Evolutionary conservation across 2,888 invertebrate species (phyloP), one percentile per base, ranked within the genome.

Genomic region (Cryptocephalus moraei): DNA sequence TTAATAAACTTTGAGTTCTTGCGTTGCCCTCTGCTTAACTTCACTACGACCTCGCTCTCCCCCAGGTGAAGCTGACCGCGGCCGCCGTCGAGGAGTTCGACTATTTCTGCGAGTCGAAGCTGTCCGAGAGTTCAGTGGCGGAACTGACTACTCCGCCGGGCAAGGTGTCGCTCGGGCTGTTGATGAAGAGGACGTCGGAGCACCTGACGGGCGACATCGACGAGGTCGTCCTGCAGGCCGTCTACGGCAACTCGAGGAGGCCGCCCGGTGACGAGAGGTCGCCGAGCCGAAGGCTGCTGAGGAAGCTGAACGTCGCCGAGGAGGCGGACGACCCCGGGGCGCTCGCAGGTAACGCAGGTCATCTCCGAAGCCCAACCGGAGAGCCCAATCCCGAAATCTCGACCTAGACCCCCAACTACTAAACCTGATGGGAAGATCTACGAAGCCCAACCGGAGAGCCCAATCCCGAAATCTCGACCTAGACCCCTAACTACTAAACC

Each of bases 71-170:
- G 47, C 45, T 65, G 6, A 62, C 58, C 4, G 55, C 59, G 39
- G 62, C 56, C 8, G 56, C 60, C 4, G 31, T 69, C 10, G 66
- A 69, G 32, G 68, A 70, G 39, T 49, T 71, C 8, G 52, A 67
- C 4, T 70, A 58, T 46, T 67, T 70, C 46, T 51, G 62, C 1
- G 58, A 63, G 4, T 45, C 46, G 32, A 52, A 56, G 52, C 49
- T 55, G 39, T 42, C 56, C n/a, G 10, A 46, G 38, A 55, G 53
- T 45, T 54, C 56, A 2, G 53, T 57, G 22, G 57, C 57, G 36
- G 63, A 63, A 42, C 47, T 60, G 8, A 45, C 44, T 10, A 51
- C 53, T 11, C 22, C 22, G 22, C 22, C 22, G 22, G 59, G 56
- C 39, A 61, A 57, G 47, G 49, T 58, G 8, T 54, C 57, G 0